Evolutionary conservation across 2,113 vertebrate genomes (phyloP).

Genomic region (Xenus cinereus): DNA sequence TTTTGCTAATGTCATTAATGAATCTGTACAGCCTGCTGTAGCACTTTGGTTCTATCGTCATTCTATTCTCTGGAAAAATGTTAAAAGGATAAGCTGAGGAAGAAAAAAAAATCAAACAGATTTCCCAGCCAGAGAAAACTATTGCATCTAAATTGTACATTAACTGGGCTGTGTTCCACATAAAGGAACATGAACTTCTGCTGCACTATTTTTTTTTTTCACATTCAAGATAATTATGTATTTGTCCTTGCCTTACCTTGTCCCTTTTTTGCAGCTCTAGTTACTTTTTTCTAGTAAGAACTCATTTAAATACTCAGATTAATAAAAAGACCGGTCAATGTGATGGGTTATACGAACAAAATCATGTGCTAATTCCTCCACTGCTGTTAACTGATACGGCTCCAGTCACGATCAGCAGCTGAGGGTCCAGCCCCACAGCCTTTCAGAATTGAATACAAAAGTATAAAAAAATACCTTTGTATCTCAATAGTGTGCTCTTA

Average conservation of each 20-base stretch:
- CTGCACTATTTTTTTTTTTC: not conserved
- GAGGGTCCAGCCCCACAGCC: not conserved
- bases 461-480: not conserved
- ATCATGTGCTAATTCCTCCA: not conserved
- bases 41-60: not conserved
- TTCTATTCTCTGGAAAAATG: conserved; percentile 34
- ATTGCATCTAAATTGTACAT: conserved; percentile 68
- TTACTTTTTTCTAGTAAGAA: conserved; percentile 5
- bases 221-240: conserved; percentile 57
- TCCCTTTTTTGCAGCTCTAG: conserved; percentile 33
- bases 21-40: conserved; percentile 23
- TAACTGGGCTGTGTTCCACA: conserved; percentile 46
- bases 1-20: conserved; percentile 46
- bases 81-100: conserved; percentile 27
- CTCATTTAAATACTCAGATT: conserved; percentile 33
- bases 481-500: not conserved
- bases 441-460: not conserved
- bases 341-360: not conserved
- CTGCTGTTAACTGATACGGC: not conserved
- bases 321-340: conserved; percentile 40
- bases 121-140: conserved; percentile 54
- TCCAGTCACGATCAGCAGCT: not conserved
- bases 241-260: conserved; percentile 69
- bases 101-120: conserved; percentile 19
- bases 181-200: conserved; percentile 45